These are phyloP conservation scores for Dicyrtomina minuta DNA, from an alignment of 2,888 invertebrate species.

Conservation along the genomic window DNA sequence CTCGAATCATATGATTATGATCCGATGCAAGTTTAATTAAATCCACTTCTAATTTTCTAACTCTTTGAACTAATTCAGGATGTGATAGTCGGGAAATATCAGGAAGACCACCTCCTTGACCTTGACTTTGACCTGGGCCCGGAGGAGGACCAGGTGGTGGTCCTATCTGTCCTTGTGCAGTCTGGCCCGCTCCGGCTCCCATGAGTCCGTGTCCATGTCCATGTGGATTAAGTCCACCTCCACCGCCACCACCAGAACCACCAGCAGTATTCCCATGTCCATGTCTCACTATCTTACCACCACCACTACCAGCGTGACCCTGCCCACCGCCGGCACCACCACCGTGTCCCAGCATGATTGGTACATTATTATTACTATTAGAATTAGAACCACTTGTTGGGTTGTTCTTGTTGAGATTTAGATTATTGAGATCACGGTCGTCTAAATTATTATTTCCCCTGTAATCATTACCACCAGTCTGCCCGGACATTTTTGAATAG, in stretches of 20 bases:
- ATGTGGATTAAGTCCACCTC: too few species aligned
- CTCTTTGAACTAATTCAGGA: slow-evolving; percentile 83
- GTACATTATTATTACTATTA: too few species aligned
- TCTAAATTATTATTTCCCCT: slow-evolving; percentile 35
- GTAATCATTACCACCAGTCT: slow-evolving; percentile 42
- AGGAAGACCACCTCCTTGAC: slow-evolving; percentile 28
- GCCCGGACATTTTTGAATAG: slow-evolving; percentile 43
- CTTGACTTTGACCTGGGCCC: neutral
- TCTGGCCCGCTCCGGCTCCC: too few species aligned
- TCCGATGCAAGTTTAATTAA: slow-evolving; percentile 59
- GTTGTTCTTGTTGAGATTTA: too few species aligned
- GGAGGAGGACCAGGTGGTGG: neutral
- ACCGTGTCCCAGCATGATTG: too few species aligned
- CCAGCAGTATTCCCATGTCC: too few species aligned
- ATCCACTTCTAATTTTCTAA: slow-evolving; percentile 78
- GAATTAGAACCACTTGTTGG: too few species aligned
- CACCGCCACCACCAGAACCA: too few species aligned
- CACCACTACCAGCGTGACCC: neutral
- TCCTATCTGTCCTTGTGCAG: too few species aligned
- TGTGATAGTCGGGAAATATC: slow-evolving; percentile 54
- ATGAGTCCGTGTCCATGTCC: too few species aligned
- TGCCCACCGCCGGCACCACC: too few species aligned
- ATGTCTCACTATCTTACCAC: neutral
- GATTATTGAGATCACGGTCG: slow-evolving; percentile 33
- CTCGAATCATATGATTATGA: slow-evolving; percentile 62